Conservation (phyloP, 2,888 invertebrate species). For the Agrochola circellaris region DNA sequence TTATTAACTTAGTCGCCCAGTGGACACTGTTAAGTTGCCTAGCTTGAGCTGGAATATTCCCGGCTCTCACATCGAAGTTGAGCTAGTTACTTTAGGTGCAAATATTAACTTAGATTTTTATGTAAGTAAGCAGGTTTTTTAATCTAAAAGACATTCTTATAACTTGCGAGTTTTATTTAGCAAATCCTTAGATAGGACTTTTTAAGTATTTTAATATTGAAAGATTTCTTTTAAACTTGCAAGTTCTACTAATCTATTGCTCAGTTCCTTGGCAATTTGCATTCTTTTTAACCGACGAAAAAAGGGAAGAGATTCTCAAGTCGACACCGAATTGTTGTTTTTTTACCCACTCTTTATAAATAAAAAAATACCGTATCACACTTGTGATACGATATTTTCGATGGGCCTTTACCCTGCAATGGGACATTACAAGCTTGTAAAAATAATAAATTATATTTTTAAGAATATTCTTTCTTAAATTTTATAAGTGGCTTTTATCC, state of each 20-base stretch:
- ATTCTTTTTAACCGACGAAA: background rate
- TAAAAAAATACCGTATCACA: background rate
- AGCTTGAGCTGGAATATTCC: constrained; percentile 12
- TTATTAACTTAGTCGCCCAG: constrained; percentile 26
- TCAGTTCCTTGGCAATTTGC: background rate
- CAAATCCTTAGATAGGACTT: constrained; percentile 24
- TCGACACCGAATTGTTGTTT: background rate
- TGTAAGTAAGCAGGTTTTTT: background rate
- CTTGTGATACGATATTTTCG: background rate
- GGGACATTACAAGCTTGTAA: background rate
- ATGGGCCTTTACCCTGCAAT: background rate
- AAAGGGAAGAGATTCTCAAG: background rate
- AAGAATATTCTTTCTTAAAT: too few species aligned
- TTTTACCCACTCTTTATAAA: background rate
- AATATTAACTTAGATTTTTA: constrained; percentile 21
- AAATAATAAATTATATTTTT: too few species aligned
- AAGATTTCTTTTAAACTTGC: background rate
- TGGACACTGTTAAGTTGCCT: constrained; percentile 7
- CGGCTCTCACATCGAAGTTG: background rate
- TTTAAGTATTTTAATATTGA: constrained; percentile 36
- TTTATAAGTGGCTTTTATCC: too few species aligned
- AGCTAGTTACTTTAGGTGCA: constrained; percentile 6
- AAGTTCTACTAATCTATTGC: background rate
- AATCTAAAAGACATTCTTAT: background rate
- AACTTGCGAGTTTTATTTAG: constrained; percentile 8